Conservation (phyloP, 2,113 vertebrate genomes). For the Corythoichthys intestinalis region DNA sequence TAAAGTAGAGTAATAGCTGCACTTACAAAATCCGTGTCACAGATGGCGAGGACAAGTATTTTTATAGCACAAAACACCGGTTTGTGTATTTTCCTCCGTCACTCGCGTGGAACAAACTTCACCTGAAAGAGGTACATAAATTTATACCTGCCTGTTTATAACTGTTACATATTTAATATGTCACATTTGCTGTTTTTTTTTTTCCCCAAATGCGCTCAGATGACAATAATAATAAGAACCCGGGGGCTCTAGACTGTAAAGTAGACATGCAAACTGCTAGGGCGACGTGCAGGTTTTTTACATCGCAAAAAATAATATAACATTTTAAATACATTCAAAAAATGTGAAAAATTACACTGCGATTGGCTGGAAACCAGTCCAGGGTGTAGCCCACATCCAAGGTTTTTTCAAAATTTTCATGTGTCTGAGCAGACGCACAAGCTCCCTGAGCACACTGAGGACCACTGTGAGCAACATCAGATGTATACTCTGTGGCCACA, state of each 20-base stretch:
- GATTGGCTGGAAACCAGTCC: no score
- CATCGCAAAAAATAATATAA: background rate
- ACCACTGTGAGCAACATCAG: no score
- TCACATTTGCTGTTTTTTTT: background rate
- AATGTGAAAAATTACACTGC: no score
- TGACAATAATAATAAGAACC: background rate
- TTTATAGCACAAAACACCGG: slow-evolving; percentile 1
- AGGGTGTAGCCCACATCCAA: no score
- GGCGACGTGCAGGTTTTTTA: background rate
- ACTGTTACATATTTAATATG: background rate
- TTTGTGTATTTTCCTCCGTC: background rate
- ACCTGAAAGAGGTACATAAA: no score
- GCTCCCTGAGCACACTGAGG: no score
- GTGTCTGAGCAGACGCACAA: no score
- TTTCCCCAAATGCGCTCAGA: background rate
- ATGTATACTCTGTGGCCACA: no score
- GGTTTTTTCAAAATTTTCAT: no score
- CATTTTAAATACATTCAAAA: no score
- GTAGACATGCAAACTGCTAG: background rate
- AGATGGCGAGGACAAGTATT: slow-evolving; percentile 20
- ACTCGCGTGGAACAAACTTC: background rate
- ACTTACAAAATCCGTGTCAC: slow-evolving; percentile 18
- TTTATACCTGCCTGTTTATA: background rate
- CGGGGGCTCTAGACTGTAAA: background rate
- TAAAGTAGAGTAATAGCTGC: slow-evolving; percentile 22